Evolutionary conservation across 64 coral and sea anemone genomes (phyloP).

Genomic region (Pachyseris speciosa): DNA sequence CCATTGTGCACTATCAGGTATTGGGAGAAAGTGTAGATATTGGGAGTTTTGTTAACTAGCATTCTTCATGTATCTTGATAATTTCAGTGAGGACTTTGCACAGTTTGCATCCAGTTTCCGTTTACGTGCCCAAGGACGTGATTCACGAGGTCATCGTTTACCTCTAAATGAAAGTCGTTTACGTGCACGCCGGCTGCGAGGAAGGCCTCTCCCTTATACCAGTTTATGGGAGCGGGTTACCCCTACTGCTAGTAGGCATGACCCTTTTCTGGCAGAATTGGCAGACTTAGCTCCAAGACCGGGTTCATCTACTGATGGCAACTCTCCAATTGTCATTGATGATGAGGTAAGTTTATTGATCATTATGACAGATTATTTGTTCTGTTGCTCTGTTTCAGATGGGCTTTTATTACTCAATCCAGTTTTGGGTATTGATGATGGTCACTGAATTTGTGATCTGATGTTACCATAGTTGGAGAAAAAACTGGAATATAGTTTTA

Average conservation of each 20-base stretch:
- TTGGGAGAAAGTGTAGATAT: not conserved
- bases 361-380: too few relatives aligned
- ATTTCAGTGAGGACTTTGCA: conserved; percentile 46
- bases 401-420: too few relatives aligned
- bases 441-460: too few relatives aligned
- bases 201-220: conserved; percentile 23
- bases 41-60: not conserved
- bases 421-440: too few relatives aligned
- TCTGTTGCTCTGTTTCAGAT: too few relatives aligned
- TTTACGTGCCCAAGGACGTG: not conserved
- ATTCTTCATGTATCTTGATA: too few relatives aligned
- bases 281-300: conserved; percentile 25
- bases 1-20: too few relatives aligned
- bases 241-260: not conserved
- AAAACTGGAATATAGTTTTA: too few relatives aligned
- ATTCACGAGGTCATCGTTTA: not conserved
- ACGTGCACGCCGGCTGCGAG: conserved; percentile 16
- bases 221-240: conserved; percentile 10
- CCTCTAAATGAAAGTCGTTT: conserved; percentile 18
- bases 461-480: too few relatives aligned
- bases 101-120: conserved; percentile 33
- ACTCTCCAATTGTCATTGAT: conserved; percentile 7
- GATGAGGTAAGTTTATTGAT: conserved; percentile 52
- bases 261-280: conserved; percentile 8
- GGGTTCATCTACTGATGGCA: not conserved